These are phyloP conservation scores for Asbolus verrucosus DNA, from an alignment of 1,140 invertebrate genomes.

Conservation along the genomic window DNA sequence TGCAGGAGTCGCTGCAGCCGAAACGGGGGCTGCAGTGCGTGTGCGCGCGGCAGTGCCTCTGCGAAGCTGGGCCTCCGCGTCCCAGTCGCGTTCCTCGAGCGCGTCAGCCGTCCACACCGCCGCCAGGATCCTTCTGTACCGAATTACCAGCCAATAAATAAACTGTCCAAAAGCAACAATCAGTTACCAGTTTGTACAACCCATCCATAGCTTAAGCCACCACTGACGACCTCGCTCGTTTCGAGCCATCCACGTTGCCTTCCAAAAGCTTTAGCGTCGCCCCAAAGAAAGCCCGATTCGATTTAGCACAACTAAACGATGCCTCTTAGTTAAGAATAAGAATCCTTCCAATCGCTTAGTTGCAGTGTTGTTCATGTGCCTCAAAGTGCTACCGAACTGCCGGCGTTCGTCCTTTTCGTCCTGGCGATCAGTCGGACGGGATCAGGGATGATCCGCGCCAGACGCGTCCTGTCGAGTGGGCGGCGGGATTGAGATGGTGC, in stretches of 20 bases:
- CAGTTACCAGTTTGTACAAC: not conserved
- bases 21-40: slow-evolving; percentile 30
- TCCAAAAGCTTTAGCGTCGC: not conserved
- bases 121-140: slow-evolving; percentile 3
- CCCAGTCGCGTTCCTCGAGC: slow-evolving; percentile 44
- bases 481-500: slow-evolving; percentile 21
- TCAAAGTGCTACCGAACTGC: slow-evolving; percentile 7
- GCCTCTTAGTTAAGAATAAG: not conserved
- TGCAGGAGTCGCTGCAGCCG: slow-evolving; percentile 22
- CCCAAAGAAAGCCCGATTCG: too few species aligned
- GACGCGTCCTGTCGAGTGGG: slow-evolving; percentile 22
- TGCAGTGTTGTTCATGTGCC: slow-evolving; percentile 37
- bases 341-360: slow-evolving; percentile 18
- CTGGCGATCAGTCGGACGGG: not conserved
- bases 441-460: slow-evolving; percentile 5
- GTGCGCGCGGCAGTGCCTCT: slow-evolving; percentile 30
- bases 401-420: not conserved
- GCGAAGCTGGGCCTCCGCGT: slow-evolving; percentile 36
- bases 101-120: slow-evolving; percentile 35
- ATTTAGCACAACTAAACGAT: slow-evolving; percentile 4
- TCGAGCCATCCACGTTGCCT: not conserved
- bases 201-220: slow-evolving; percentile 15
- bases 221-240: not conserved
- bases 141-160: not conserved
- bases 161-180: not conserved